Percentiles rank a stretch among this genome's conserved stretches.
phyloP scores from a whole-genome alignment of 2,797 vertebrate species.

The Galagoides demidoff region DNA sequence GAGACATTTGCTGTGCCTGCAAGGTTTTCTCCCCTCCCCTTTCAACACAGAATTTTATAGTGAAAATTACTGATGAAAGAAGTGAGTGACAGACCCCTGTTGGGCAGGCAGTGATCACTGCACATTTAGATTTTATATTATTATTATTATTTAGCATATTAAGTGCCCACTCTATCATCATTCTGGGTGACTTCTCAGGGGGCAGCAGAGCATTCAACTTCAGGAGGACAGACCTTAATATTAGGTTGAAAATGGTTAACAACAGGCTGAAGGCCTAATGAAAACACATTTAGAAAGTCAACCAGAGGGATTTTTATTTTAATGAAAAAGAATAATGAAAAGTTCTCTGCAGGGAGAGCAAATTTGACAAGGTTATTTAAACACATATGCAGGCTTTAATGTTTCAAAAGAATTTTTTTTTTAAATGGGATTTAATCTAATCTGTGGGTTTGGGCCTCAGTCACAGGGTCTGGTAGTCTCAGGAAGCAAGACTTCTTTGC shows the following conservation, averaged over 20 bases:
- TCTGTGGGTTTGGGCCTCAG: conserved; percentile 43
- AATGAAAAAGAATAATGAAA: conserved; percentile 79
- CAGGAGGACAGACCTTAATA: conserved; percentile 67
- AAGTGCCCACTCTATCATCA: conserved; percentile 63
- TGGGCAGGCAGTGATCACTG: conserved; percentile 33
- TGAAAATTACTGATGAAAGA: conserved; percentile 68
- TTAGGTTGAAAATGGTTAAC: conserved; percentile 71
- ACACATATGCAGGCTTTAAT: conserved; percentile 66
- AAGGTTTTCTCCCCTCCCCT: conserved; percentile 23
- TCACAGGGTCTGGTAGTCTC: not conserved
- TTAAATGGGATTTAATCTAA: conserved; percentile 66
- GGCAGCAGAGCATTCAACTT: conserved; percentile 41
- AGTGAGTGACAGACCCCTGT: conserved; percentile 65
- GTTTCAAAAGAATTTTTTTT: conserved; percentile 42
- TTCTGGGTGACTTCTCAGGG: conserved; percentile 57
- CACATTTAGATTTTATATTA: conserved; percentile 69
- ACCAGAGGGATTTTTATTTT: conserved; percentile 76
- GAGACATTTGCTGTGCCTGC: conserved; percentile 34
- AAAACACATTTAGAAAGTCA: conserved; percentile 78
- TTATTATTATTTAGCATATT: conserved; percentile 76
- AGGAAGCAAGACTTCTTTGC: conserved; percentile 10
- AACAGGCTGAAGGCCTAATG: conserved; percentile 39
- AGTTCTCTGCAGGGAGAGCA: conserved; percentile 63
- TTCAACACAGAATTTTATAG: conserved; percentile 54
- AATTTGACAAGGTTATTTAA: conserved; percentile 78